Conservation (phyloP, 53 echinoderm and acorn worm species). For the Holothuria scabra region DNA sequence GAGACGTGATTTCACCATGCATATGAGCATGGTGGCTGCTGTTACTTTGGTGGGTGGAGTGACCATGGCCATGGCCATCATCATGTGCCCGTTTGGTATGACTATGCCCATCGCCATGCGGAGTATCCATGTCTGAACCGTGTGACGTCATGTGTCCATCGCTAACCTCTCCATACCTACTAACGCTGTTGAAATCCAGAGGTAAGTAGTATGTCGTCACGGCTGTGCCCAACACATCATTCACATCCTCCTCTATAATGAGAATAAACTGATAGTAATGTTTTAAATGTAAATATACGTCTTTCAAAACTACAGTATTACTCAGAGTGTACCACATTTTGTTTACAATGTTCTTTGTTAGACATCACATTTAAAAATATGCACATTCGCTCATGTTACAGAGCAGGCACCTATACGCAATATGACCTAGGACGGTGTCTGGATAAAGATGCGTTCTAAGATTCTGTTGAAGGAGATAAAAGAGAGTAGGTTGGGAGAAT, state of each 20-base stretch:
- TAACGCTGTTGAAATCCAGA: slow-evolving; percentile 70
- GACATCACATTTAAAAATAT: too few relatives aligned
- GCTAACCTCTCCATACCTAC: background rate
- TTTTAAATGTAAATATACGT: too few relatives aligned
- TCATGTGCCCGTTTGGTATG: slow-evolving; percentile 61
- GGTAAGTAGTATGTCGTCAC: slow-evolving; percentile 68
- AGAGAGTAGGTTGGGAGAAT: too few relatives aligned
- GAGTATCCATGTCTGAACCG: background rate
- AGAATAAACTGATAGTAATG: background rate
- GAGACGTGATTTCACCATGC: slow-evolving; percentile 28
- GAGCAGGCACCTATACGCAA: too few relatives aligned
- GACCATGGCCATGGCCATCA: slow-evolving; percentile 37
- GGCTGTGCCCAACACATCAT: slow-evolving; percentile 38
- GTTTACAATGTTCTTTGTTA: too few relatives aligned
- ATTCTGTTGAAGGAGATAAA: too few relatives aligned
- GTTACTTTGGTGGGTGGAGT: background rate
- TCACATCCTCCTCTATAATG: slow-evolving; percentile 55
- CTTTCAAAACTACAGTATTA: too few relatives aligned
- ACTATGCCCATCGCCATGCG: slow-evolving; percentile 42
- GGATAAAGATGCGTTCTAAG: too few relatives aligned
- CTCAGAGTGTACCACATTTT: too few relatives aligned
- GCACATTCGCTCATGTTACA: too few relatives aligned
- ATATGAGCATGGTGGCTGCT: background rate
- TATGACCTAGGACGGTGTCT: too few relatives aligned
- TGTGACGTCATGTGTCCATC: background rate